Percentiles rank a stretch among this genome's conserved stretches.
These are phyloP conservation scores for Aphis craccivora DNA, from an alignment of 1,140 invertebrate species.

Conservation along the genomic window DNA sequence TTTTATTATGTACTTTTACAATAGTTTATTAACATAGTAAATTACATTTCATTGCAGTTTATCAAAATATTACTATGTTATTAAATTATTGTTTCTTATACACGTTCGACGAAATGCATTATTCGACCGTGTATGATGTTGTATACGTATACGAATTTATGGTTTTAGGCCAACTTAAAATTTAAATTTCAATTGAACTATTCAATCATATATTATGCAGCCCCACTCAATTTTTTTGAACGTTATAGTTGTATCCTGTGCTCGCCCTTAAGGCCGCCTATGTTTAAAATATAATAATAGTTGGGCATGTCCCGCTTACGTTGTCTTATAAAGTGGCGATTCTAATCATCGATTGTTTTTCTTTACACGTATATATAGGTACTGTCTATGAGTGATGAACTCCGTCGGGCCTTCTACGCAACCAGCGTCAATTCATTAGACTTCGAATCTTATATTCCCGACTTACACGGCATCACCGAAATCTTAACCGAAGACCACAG, in stretches of 20 bases:
- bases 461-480: conserved; percentile 85
- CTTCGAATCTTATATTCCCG: conserved; percentile 85
- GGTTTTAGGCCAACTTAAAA: background rate
- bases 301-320: background rate
- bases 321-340: background rate
- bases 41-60: background rate
- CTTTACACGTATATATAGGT: conserved; percentile 69
- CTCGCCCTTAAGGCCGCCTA: background rate
- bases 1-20: background rate
- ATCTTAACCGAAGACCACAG: conserved; percentile 89
- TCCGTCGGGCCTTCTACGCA: conserved; percentile 81
- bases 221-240: background rate
- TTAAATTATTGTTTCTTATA: background rate
- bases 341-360: background rate
- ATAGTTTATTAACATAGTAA: conserved; percentile 7
- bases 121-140: background rate
- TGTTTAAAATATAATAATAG: background rate
- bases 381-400: conserved; percentile 90
- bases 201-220: background rate
- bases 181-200: background rate
- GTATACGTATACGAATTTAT: background rate
- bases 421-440: conserved; percentile 79
- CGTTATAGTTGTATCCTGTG: background rate
- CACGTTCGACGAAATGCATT: background rate
- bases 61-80: background rate